phyloP scores from a whole-genome alignment of 2,888 invertebrate species.

The Operophtera brumata region DNA sequence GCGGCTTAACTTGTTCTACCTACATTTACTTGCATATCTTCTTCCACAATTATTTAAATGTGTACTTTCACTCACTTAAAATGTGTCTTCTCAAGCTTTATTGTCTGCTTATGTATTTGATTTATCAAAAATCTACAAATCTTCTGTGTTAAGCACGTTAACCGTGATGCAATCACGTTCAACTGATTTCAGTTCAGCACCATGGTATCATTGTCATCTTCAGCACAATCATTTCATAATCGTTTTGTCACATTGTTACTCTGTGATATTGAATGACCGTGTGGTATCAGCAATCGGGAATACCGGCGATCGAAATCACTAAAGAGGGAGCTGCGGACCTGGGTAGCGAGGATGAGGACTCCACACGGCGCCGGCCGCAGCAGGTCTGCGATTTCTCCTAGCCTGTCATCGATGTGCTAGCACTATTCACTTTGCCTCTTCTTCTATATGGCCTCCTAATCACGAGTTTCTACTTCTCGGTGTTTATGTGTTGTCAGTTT shows the following conservation, averaged over 20 bases:
- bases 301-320: slow-evolving; percentile 87
- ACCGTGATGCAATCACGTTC: slow-evolving; percentile 23
- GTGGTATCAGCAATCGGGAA: slow-evolving; percentile 80
- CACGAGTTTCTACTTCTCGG: slow-evolving; percentile 76
- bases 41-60: slow-evolving; percentile 41
- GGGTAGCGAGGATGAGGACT: slow-evolving; percentile 84
- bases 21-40: slow-evolving; percentile 34
- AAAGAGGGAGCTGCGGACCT: slow-evolving; percentile 87
- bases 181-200: slow-evolving; percentile 31
- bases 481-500: slow-evolving; percentile 76
- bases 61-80: slow-evolving; percentile 33
- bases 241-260: slow-evolving; percentile 55
- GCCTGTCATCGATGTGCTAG: slow-evolving; percentile 77
- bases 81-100: slow-evolving; percentile 31
- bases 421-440: slow-evolving; percentile 76
- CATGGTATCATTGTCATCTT: slow-evolving; percentile 44
- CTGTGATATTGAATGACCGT: slow-evolving; percentile 72
- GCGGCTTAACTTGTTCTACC: slow-evolving; percentile 62
- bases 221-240: slow-evolving; percentile 58
- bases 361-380: slow-evolving; percentile 71
- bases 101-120: slow-evolving; percentile 33
- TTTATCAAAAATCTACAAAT: slow-evolving; percentile 31
- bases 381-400: slow-evolving; percentile 79
- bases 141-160: slow-evolving; percentile 27
- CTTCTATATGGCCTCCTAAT: slow-evolving; percentile 69